phyloP scores from a whole-genome alignment of 2,113 vertebrate genomes.

The Cheirogaleus medius region DNA sequence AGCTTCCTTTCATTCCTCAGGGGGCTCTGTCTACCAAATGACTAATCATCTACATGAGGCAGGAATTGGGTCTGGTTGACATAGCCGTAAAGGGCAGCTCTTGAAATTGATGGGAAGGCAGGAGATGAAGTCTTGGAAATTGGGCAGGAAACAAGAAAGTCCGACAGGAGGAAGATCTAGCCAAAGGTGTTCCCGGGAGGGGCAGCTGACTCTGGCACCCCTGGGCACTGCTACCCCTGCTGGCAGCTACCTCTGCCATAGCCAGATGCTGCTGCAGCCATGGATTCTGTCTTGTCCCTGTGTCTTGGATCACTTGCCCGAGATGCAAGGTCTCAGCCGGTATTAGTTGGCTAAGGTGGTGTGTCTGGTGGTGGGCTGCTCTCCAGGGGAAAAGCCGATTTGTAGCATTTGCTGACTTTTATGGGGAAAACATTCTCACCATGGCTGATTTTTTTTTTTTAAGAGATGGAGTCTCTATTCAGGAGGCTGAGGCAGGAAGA shows the following conservation, averaged over 20 bases:
- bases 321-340: background rate
- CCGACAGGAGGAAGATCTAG: background rate
- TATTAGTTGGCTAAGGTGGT: background rate
- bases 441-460: no score
- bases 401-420: background rate
- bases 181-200: background rate
- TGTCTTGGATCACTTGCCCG: background rate
- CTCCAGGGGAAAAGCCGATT: background rate
- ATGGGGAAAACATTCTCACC: background rate
- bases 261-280: background rate
- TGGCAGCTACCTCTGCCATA: background rate
- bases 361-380: background rate
- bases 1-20: background rate
- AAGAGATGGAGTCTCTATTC: no score
- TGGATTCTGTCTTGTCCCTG: background rate
- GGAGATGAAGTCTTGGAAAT: background rate
- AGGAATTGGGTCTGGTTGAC: background rate
- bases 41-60: background rate
- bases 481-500: no score
- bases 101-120: background rate
- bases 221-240: background rate
- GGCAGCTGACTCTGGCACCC: background rate
- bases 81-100: background rate
- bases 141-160: background rate
- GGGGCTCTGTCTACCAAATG: background rate